Evolutionary conservation across 2,888 invertebrate species (phyloP).

Genomic region (Notodonta dromedarius): DNA sequence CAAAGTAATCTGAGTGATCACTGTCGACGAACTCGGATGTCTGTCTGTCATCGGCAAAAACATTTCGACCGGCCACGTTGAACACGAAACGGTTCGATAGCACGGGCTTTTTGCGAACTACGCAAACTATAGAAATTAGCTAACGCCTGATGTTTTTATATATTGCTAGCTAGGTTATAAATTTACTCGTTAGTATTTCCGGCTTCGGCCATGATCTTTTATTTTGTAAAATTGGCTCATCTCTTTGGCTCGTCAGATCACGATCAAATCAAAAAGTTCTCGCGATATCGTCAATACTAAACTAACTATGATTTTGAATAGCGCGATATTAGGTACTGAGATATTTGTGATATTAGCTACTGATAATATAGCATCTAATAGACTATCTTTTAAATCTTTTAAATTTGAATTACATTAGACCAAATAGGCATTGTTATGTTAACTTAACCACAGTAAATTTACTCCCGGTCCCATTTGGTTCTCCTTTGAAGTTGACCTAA

Average conservation of each 20-base stretch:
- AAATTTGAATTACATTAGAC: too few species aligned
- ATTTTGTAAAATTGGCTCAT: neutral
- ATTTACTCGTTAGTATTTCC: neutral
- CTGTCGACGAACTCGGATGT: slow-evolving; percentile 64
- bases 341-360: too few species aligned
- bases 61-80: slow-evolving; percentile 41
- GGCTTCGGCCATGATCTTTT: neutral
- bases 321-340: too few species aligned
- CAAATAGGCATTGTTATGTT: too few species aligned
- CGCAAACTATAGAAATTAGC: neutral
- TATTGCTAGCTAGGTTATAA: neutral
- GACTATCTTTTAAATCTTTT: too few species aligned
- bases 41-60: slow-evolving; percentile 56
- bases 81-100: slow-evolving; percentile 33
- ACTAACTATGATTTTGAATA: too few species aligned
- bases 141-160: neutral
- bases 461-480: too few species aligned
- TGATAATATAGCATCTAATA: too few species aligned
- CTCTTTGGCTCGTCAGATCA: too few species aligned
- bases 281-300: too few species aligned
- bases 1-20: slow-evolving; percentile 65
- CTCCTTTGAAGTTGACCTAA: neutral
- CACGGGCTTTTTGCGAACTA: slow-evolving; percentile 22
- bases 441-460: too few species aligned
- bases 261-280: too few species aligned